Base-by-base conservation (phyloP, 2,797 vertebrate species). In the Gastrophryne carolinensis region DNA sequence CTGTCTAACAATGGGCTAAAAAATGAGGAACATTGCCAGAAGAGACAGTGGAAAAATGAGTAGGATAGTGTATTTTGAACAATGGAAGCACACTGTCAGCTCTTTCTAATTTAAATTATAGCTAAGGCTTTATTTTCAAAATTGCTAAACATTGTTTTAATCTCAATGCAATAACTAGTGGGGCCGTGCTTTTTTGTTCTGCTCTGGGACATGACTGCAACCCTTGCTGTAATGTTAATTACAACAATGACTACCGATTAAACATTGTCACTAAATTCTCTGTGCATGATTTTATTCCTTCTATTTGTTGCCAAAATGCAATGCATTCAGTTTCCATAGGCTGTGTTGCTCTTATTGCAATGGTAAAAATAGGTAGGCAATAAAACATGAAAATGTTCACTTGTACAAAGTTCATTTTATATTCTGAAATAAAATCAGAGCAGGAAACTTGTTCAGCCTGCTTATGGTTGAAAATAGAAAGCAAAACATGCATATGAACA, bases 121-220 rank as follows among this genome's bases (percentile, higher is more conserved):
- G 61, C 60, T 41, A 61, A 58, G 30, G 67, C 35, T 58, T 71
- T 57, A 65, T 78, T 78, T 78, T 35, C 64, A 71, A 78, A 64
- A 65, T 50, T 64, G 75, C n/a, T 53, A 78, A 78, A 65, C 74
- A 77, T 70, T 70, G 53, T 58, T 78, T 63, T 78, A 71, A 72
- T 65, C 44, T 57, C 50, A 65, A 39, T 26, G 49, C 68, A 72
- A 64, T 50, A 30, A 72, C 27, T 50, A 47, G 49, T 34, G 57
- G 50, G 67, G 52, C 53, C 35, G 60, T 49, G 53, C 58, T 70
- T 69, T 50, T 72, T 64, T 77, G 58, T 70, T 70, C 68, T 63
- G n/a, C 57, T 13, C 34, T 27, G 52, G 39, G 34, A 72, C 15
- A 57, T 47, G 56, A 69, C 26, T 69, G 37, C 32, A 26, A 50